Evolutionary conservation across 2,888 invertebrate species (phyloP), one percentile per base, ranked within the genome.

Genomic region (Agonopterix alstromeriana): DNA sequence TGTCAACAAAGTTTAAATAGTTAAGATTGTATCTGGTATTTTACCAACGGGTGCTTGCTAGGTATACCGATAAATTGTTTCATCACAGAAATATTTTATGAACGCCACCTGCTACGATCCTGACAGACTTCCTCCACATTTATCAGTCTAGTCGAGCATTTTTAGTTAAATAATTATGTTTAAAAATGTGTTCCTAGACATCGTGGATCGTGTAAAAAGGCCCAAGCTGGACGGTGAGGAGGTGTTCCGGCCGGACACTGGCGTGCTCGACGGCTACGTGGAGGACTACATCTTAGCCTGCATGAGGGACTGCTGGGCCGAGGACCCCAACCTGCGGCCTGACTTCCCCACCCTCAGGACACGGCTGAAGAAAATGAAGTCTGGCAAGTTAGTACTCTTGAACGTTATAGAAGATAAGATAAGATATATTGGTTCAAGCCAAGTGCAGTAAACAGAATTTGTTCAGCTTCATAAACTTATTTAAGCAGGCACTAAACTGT

Each of bases 221-320:
- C 89, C 89, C 60, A 93, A 94, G 51, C 70, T 82, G 48, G 91
- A 92, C 47, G 92, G 92, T 38, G 93, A 93, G 61, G 92, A 91
- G 60, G 91, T 94, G 56, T 96, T 96, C 82, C 92, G 97, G 53
- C 97, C 96, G 8, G 94, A 95, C 75, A 82, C 94, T 56, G 91
- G 92, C 57, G 91, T 95, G 36, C 90, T 94, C 51, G 93, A 94
- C 51, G 91, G 92, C 35, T 91, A 92, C 60, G 90, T 92, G 45
- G 93, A 95, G 50, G 95, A 96, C 57, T 97, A 94, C 78, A 92
- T 97, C 52, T 82, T 95, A 53, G 91, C 91, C 55, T 94, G 94
- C 67, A 96, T 98, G 91, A 91, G 91, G 65, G 96, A 96, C 70
- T 96, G 97, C 75, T 98, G 98, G 98, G 90, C 93, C 11, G 97